phyloP scores from a whole-genome alignment of 2,797 vertebrate genomes.

The Varecia variegata region DNA sequence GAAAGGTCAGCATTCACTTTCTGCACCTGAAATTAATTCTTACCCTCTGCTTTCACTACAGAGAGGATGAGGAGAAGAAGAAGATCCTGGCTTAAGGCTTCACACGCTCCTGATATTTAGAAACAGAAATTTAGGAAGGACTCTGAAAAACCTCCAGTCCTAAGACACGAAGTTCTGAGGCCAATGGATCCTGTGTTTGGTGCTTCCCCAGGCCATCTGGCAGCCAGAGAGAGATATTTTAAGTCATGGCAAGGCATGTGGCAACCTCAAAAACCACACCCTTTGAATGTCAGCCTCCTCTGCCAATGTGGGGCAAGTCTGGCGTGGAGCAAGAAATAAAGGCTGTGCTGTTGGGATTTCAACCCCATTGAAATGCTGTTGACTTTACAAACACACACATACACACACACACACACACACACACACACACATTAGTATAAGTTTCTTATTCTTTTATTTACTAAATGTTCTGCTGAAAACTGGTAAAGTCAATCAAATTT shows the following conservation, averaged over 20 bases:
- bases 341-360: neutral
- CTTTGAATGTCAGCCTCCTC: slow-evolving; percentile 30
- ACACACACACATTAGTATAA: neutral
- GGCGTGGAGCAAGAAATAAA: neutral
- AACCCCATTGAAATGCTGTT: neutral
- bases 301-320: neutral
- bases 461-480: slow-evolving; percentile 46
- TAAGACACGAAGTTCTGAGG: slow-evolving; percentile 19
- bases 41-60: slow-evolving; percentile 25
- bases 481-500: slow-evolving; percentile 50
- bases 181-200: neutral
- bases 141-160: slow-evolving; percentile 21
- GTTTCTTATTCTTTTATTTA: slow-evolving; percentile 41
- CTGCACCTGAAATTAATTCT: slow-evolving; percentile 25
- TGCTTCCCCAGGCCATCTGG: slow-evolving; percentile 50
- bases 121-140: slow-evolving; percentile 14
- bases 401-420: neutral
- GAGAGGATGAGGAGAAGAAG: neutral
- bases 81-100: neutral
- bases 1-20: slow-evolving; percentile 36
- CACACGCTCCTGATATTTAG: neutral
- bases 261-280: slow-evolving; percentile 70
- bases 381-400: neutral
- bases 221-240: slow-evolving; percentile 66
- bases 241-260: slow-evolving; percentile 41